phyloP scores from a whole-genome alignment of 2,888 invertebrate genomes.

The Rotaria sp. region DNA sequence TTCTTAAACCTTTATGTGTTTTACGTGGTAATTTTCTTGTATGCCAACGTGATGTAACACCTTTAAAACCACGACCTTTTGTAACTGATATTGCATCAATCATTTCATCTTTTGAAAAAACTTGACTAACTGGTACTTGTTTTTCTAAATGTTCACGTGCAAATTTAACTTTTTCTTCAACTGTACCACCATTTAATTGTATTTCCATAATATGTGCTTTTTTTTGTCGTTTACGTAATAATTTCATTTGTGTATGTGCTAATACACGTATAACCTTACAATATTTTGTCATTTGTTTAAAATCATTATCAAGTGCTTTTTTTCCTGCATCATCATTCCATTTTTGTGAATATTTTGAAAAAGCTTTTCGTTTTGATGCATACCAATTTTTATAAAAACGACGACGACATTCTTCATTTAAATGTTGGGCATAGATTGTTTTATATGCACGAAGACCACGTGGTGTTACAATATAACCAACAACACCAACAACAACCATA shows the following conservation, averaged over 20 bases:
- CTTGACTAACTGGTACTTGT: conserved; percentile 72
- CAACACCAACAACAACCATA: conserved; percentile 90
- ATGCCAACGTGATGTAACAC: conserved; percentile 99
- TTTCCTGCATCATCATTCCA: conserved; percentile 95
- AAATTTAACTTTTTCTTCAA: conserved; percentile 94
- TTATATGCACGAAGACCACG: conserved; percentile 87
- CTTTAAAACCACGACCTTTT: conserved; percentile 98
- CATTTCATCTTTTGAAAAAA: conserved; percentile 95
- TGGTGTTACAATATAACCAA: conserved; percentile 97
- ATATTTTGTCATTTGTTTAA: conserved; percentile 94
- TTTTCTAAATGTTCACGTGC: conserved; percentile 90
- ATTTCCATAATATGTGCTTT: conserved; percentile 99
- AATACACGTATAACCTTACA: conserved; percentile 91
- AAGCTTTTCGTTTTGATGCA: conserved; percentile 99
- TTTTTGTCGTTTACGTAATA: conserved; percentile 94
- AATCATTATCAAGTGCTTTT: conserved; percentile 89
- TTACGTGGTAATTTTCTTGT: conserved; percentile 98
- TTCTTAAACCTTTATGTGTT: conserved; percentile 95
- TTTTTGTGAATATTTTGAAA: conserved; percentile 92
- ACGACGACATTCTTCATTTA: conserved; percentile 93
- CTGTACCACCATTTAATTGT: conserved; percentile 90
- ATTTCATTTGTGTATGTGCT: conserved; percentile 88
- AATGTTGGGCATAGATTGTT: conserved; percentile 96
- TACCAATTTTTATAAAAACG: conserved; percentile 99
- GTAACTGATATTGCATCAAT: conserved; percentile 97